Conservation (phyloP, 2,113 vertebrate genomes). For the Chionomys nivalis region DNA sequence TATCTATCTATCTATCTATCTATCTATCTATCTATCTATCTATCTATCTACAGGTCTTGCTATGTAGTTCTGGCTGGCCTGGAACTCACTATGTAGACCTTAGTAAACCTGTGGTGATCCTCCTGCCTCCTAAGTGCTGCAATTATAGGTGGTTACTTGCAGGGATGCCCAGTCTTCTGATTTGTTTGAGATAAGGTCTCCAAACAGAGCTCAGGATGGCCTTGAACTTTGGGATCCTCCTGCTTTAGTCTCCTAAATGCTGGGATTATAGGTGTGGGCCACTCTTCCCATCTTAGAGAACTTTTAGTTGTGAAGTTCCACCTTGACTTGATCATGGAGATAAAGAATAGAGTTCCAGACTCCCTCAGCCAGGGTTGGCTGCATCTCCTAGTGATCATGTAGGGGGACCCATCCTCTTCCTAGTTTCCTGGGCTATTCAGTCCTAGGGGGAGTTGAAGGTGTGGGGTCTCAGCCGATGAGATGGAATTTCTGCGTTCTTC, state of each 20-base stretch:
- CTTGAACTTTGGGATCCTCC: neutral
- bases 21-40: too few species aligned
- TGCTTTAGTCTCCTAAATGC: neutral
- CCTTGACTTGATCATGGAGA: too few species aligned
- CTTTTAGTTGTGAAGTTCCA: neutral
- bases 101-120: neutral
- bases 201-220: neutral
- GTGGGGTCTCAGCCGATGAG: fast-evolving
- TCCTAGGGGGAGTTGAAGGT: neutral
- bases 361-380: neutral
- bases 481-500: neutral
- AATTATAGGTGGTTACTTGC: neutral
- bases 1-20: neutral
- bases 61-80: neutral
- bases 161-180: neutral
- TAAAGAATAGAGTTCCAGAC: neutral
- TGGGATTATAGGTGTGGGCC: neutral
- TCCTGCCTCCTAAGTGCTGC: neutral
- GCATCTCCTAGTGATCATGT: too few species aligned
- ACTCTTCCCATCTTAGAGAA: neutral
- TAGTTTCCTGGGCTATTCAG: too few species aligned
- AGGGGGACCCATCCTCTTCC: neutral
- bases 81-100: neutral
- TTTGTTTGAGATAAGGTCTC: neutral
- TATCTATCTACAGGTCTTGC: neutral